Percentiles rank a stretch among this genome's conserved stretches.
Evolutionary conservation across 2,113 vertebrate genomes (phyloP).

Genomic region (Bufo bufo): DNA sequence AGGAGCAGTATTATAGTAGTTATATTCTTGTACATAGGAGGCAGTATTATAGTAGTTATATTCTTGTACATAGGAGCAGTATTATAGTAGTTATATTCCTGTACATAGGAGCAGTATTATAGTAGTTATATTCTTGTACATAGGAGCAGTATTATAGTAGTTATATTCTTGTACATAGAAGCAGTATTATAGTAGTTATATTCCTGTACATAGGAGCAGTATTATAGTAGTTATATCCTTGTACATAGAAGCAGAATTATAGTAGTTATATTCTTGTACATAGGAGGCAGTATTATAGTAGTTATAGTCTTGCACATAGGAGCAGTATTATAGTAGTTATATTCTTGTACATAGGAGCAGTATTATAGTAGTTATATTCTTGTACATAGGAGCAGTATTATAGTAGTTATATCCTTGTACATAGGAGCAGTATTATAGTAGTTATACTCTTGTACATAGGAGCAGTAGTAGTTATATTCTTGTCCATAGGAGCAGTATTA

Average conservation of each 20-base stretch:
- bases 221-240: constrained; percentile 11
- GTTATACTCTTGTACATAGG: not conserved
- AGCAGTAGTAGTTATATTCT: constrained; percentile 6
- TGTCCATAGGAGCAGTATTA: not conserved
- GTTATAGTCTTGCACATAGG: not conserved
- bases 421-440: not conserved
- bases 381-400: constrained; percentile 1
- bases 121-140: constrained; percentile 7
- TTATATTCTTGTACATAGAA: too few species aligned
- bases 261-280: constrained; percentile 3
- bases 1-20: constrained; percentile 9
- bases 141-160: constrained; percentile 11
- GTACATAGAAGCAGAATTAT: not conserved
- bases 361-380: constrained; percentile 17
- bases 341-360: constrained; percentile 2
- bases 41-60: constrained; percentile 11
- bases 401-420: not conserved
- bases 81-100: constrained; percentile 12
- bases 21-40: constrained; percentile 5
- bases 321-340: constrained; percentile 17
- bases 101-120: constrained; percentile 1
- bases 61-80: not conserved
- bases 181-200: constrained; percentile 1
- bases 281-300: constrained; percentile 10
- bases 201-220: not conserved